Percentiles rank a stretch among this genome's conserved stretches.
Evolutionary conservation across 2,113 vertebrate species (phyloP).

Genomic region (Amazona vittata): DNA sequence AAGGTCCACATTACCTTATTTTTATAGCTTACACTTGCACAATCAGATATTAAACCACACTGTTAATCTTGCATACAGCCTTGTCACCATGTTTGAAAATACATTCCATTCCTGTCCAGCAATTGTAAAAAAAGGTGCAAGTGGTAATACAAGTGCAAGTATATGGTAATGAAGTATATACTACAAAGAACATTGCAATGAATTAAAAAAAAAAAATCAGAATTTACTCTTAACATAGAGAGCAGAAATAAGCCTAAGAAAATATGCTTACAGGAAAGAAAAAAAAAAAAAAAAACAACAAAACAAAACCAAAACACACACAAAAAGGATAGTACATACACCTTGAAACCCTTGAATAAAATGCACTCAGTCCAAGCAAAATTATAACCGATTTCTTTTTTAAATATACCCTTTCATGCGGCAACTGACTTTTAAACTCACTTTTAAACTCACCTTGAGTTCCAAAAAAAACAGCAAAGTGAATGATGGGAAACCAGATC

Average conservation of each 20-base stretch:
- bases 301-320: neutral
- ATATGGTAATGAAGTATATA: neutral
- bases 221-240: constrained; percentile 11
- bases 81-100: neutral
- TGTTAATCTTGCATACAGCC: neutral
- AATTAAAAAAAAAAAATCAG: neutral
- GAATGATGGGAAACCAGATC: neutral
- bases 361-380: neutral
- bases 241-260: neutral
- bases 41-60: neutral
- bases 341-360: neutral
- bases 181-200: neutral
- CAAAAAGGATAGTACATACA: neutral
- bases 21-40: neutral
- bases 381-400: neutral
- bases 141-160: neutral
- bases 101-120: neutral
- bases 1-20: neutral
- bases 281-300: neutral
- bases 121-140: neutral
- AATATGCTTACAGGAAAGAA: neutral
- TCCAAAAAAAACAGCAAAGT: neutral
- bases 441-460: neutral
- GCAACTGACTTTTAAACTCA: neutral
- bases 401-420: neutral